phyloP scores from a whole-genome alignment of 2,888 invertebrate genomes.

The Baronia brevicornis region DNA sequence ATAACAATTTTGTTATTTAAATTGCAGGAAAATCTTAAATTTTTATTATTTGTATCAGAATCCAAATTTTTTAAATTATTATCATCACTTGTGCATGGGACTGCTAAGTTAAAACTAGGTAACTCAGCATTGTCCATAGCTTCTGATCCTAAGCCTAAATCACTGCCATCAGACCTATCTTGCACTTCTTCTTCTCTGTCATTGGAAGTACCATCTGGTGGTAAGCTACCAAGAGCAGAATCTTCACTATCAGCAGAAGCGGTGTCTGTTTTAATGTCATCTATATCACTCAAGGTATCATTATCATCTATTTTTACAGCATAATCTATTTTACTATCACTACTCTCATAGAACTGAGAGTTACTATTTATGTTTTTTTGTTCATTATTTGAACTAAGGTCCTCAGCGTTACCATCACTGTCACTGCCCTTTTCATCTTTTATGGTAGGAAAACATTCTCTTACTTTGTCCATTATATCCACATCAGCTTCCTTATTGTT shows the following conservation, averaged over 20 bases:
- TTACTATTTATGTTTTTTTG: constrained; percentile 54
- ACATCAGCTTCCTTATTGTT: constrained; percentile 1
- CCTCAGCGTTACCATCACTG: constrained; percentile 61
- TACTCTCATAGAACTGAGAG: constrained; percentile 72
- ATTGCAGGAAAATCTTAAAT: constrained; percentile 21
- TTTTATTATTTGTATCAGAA: constrained; percentile 19
- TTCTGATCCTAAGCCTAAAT: constrained; percentile 88
- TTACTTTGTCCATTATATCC: constrained; percentile 25
- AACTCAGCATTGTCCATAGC: constrained; percentile 75
- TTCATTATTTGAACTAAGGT: constrained; percentile 57
- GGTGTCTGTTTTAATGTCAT: constrained; percentile 69
- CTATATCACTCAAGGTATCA: constrained; percentile 70
- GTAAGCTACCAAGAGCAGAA: constrained; percentile 77
- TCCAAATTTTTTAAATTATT: constrained; percentile 17
- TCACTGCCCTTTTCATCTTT: constrained; percentile 56
- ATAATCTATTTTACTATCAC: constrained; percentile 68
- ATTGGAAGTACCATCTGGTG: constrained; percentile 55
- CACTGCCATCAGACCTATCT: constrained; percentile 87
- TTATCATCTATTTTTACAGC: constrained; percentile 68
- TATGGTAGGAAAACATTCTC: constrained; percentile 35
- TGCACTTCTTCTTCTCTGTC: constrained; percentile 77
- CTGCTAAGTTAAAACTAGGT: constrained; percentile 46
- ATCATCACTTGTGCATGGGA: constrained; percentile 44
- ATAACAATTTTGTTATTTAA: constrained; percentile 28
- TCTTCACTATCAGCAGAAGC: constrained; percentile 77